phyloP scores from a whole-genome alignment of 2,888 invertebrate species.

The Ophraella communa region DNA sequence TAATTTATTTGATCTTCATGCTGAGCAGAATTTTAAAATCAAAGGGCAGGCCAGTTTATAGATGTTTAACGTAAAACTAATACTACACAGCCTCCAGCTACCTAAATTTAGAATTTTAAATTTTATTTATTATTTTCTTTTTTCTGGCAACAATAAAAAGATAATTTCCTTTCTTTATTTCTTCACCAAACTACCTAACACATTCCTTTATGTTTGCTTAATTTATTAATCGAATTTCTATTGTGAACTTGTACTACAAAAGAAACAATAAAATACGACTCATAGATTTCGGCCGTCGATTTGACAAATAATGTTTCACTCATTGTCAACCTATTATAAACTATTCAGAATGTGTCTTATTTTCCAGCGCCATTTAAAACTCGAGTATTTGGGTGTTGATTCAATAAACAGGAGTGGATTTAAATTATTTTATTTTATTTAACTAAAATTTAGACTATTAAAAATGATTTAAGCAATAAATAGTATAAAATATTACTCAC shows the following conservation, averaged over 20 bases:
- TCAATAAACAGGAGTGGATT: neutral
- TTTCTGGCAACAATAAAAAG: conserved; percentile 5
- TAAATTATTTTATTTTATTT: neutral
- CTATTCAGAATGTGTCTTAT: conserved; percentile 5
- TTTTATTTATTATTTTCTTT: neutral
- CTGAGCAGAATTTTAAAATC: too few relatives aligned
- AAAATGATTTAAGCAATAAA: too few relatives aligned
- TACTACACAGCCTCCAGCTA: too few relatives aligned
- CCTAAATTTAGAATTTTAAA: neutral
- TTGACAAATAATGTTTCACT: conserved; percentile 18
- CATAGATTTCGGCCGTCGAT: conserved; percentile 3
- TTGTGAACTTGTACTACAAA: conserved; percentile 7
- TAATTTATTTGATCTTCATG: too few relatives aligned
- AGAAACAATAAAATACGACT: conserved; percentile 12
- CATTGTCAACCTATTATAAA: conserved; percentile 13
- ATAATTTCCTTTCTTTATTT: too few relatives aligned
- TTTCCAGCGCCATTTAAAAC: conserved; percentile 1
- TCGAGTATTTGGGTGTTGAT: neutral
- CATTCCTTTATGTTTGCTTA: neutral
- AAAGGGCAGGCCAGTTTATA: too few relatives aligned
- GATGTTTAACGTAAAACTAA: too few relatives aligned
- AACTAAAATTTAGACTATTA: neutral
- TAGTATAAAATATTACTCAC: too few relatives aligned
- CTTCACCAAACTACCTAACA: neutral
- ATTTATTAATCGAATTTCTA: conserved; percentile 14